Base-by-base conservation (phyloP, 2,113 vertebrate genomes). In the Ciconia boyciana region DNA sequence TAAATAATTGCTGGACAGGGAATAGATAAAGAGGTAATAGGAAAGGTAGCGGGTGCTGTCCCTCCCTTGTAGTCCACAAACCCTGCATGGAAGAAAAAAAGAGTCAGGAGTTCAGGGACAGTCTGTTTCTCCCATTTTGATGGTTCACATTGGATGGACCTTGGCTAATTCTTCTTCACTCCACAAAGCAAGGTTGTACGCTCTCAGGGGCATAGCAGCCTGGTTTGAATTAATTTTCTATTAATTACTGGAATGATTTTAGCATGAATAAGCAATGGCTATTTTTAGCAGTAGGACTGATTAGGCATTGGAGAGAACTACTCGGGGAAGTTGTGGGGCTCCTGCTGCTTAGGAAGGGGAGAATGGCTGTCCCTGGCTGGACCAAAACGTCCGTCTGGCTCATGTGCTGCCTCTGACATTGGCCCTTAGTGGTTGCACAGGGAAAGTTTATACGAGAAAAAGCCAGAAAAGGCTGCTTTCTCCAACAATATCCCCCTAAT, bases 161-260 rank as follows among this genome's bases (percentile, higher is more conserved):
- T 94, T 94, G 87, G 75, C 49, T 95, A 36, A 95, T 93, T 93
- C 22, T 57, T 83, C 85, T 84, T 65, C 74, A 36, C 66, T 62
- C 68, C 68, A 83, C 41, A 85, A 85, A 94, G 36, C 84, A 95
- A 96, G 82, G 94, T 91, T 25, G 4, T 65, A 46, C 2, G 4
- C 48, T 96, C 93, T 91, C 96, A 52, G 87, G 78, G 94, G 87
- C 62, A 80, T 69, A 19, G 21, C 74, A 20, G 82, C 58, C 58
- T 83, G 81, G 54, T 60, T 91, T 87, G 92, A 96, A 96, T 95
- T 95, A 95, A 96, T 96, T 95, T 85, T 54, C 87, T 87, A 65
- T 96, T 97, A 97, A 97, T 96, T 96, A 91, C 87, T 90, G 75
- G 70, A 80, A 79, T 91, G 66, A 95, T 95, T 69, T 90, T 54